Base-by-base conservation (phyloP, 2,113 vertebrate genomes). In the Sander vitreus region DNA sequence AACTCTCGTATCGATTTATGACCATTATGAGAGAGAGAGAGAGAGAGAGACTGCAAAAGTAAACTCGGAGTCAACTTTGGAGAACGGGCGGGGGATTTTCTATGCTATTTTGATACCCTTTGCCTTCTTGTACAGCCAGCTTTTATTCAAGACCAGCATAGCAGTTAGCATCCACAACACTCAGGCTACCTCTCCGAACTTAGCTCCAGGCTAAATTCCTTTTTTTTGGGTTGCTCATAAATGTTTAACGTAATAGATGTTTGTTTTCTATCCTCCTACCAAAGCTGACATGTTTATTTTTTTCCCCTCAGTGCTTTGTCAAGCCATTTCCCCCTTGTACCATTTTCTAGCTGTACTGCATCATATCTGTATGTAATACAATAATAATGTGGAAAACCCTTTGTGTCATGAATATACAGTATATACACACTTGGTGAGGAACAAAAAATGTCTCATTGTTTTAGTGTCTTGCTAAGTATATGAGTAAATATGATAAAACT, bases 211-310 rank as follows among this genome's bases (percentile, higher is more conserved):
- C 67, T 50, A 50, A 62, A 30, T 73, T 54, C 39, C 16, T 53
- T 63, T 75, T 75, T 50, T 78, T 78, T 72, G 14, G 4, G 60
- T 3, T 9, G 1, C 65, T 73, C 54, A 85, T 82, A 68, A 74
- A 73, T 88, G 76, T 80, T 84, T 86, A n/a, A 76, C 88, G 58
- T 58, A 60, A 69, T 51, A 33, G 53, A 80, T 77, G 27, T 80
- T 70, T 83, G 85, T 86, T 85, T 87, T 80, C 80, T 80, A 53
- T 73, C 62, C 30, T 66, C 70, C 55, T 78, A 45, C 39, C 51
- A 76, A 84, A 80, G 72, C 66, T 80, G 88, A 81, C 53, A 62
- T 84, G 54, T 88, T 89, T 76, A 78, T 80, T 67, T 59, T 74
- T 58, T 12, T 36, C 25, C 55, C 57, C 27, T 27, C 25, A 7